Evolutionary conservation across 1,140 invertebrate species (phyloP).

Genomic region (Apis dorsata): DNA sequence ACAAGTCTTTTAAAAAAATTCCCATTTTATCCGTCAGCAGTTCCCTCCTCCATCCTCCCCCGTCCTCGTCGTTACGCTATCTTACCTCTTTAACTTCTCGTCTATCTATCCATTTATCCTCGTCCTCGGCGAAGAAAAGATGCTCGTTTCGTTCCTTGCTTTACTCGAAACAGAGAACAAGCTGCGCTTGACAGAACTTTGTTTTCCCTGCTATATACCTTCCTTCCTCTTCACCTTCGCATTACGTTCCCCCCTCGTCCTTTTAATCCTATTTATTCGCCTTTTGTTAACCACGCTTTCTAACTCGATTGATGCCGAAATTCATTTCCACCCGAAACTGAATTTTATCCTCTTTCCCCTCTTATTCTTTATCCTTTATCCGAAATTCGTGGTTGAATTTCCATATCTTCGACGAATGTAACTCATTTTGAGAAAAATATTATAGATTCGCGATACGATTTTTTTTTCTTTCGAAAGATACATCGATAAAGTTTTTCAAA

Average conservation of each 20-base stretch:
- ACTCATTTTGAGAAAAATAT: too few relatives aligned
- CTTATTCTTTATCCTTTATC: too few relatives aligned
- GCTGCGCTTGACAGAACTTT: background rate
- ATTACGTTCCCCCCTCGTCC: background rate
- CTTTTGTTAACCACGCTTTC: background rate
- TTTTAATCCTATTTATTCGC: background rate
- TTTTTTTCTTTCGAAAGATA: too few relatives aligned
- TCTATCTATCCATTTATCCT: slow-evolving; percentile 21
- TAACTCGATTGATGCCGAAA: background rate
- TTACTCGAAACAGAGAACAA: slow-evolving; percentile 29
- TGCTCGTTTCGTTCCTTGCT: background rate
- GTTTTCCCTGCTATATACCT: background rate
- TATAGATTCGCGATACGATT: too few relatives aligned
- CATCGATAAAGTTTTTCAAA: too few relatives aligned
- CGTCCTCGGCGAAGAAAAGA: background rate
- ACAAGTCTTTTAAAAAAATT: slow-evolving; percentile 30
- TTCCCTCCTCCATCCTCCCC: too few relatives aligned
- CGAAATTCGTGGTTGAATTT: too few relatives aligned
- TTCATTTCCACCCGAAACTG: background rate
- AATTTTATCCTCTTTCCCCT: too few relatives aligned
- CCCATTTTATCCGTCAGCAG: background rate
- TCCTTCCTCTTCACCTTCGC: background rate
- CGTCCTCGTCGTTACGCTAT: background rate
- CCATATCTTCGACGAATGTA: too few relatives aligned
- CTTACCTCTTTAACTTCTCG: background rate